Conservation (phyloP, 2,797 vertebrate species). For the Lacerta agilis region DNA sequence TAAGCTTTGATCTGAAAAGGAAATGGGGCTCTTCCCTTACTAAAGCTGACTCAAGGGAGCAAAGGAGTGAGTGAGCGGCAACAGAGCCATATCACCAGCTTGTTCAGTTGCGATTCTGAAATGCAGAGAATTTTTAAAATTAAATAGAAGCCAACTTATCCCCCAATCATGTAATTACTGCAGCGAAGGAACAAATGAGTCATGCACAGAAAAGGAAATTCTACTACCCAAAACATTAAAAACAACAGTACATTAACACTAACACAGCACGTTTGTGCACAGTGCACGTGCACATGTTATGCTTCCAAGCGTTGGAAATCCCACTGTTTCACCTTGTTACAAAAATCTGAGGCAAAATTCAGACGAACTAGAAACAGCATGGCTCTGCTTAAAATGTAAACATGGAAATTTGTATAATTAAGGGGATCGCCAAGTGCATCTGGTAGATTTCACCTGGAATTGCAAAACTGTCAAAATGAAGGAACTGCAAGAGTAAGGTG, state of each 20-base stretch:
- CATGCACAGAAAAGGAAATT: constrained; percentile 23
- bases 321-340: not conserved
- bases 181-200: constrained; percentile 29
- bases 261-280: constrained; percentile 17
- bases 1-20: not conserved
- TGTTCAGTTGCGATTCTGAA: constrained; percentile 23
- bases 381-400: not conserved
- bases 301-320: constrained; percentile 5
- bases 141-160: constrained; percentile 43
- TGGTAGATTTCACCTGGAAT: not conserved
- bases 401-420: no score
- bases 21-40: constrained; percentile 1
- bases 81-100: not conserved
- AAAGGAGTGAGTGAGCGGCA: not conserved
- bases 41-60: not conserved
- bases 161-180: constrained; percentile 23
- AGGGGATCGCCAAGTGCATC: not conserved
- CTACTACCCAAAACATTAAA: not conserved
- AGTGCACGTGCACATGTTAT: not conserved
- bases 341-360: not conserved
- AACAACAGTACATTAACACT: not conserved
- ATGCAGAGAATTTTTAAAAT: constrained; percentile 11
- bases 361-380: not conserved
- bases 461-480: not conserved
- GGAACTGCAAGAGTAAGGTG: not conserved